phyloP scores from a whole-genome alignment of 2,797 vertebrate genomes.

The Falco berigora region DNA sequence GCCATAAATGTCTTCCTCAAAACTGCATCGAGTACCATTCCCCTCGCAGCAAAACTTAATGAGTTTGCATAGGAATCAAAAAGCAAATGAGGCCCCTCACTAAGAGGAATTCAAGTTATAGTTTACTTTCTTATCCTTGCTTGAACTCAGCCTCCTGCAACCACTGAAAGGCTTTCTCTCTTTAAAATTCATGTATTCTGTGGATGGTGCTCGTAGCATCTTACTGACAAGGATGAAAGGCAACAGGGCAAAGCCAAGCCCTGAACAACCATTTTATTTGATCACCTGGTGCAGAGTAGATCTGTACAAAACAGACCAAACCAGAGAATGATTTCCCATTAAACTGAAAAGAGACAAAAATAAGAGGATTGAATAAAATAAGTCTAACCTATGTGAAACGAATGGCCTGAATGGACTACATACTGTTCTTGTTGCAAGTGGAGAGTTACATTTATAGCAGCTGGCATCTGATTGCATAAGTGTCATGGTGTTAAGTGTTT shows the following conservation, averaged over 20 bases:
- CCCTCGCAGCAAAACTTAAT: background rate
- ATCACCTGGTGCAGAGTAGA: background rate
- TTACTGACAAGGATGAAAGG: background rate
- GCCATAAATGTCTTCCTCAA: background rate
- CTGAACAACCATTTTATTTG: background rate
- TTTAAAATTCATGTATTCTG: background rate
- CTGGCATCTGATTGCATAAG: background rate
- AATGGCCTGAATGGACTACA: background rate
- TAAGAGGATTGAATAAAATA: background rate
- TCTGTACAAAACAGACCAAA: background rate
- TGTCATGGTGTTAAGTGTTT: fast-evolving
- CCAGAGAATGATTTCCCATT: background rate
- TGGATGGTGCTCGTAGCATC: background rate
- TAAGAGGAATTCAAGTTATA: background rate
- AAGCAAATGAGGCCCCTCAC: background rate
- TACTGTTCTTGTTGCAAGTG: background rate
- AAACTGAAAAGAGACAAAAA: background rate
- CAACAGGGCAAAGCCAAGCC: background rate
- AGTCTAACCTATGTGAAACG: background rate
- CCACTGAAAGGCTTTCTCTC: background rate
- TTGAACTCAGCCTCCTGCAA: background rate
- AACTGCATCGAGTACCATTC: background rate
- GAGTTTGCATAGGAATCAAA: background rate
- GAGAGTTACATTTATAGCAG: background rate
- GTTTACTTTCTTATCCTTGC: background rate